phyloP scores from a whole-genome alignment of 1,140 invertebrate genomes.

The Trypoxylus dichotomus region DNA sequence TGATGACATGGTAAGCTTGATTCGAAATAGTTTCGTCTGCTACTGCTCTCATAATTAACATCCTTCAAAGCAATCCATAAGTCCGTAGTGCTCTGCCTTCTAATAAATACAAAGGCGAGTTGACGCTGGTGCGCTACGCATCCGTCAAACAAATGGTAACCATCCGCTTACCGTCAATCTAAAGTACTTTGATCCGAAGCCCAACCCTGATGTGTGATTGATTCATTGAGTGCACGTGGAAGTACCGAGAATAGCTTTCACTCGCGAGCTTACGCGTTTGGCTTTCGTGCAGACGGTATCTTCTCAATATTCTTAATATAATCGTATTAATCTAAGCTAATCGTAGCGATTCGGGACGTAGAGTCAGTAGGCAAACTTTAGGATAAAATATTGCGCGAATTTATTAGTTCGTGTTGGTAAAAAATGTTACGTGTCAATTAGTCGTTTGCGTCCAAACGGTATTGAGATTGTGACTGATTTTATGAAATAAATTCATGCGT shows the following conservation, averaged over 20 bases:
- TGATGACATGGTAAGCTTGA: not conserved
- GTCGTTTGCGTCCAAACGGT: not conserved
- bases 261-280: constrained; percentile 7
- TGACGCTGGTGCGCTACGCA: constrained; percentile 5
- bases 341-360: not conserved
- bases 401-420: not conserved
- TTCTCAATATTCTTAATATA: constrained; percentile 28
- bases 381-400: not conserved
- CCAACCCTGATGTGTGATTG: constrained; percentile 30
- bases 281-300: not conserved
- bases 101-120: constrained; percentile 12
- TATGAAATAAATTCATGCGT: not conserved
- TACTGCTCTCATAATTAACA: not conserved
- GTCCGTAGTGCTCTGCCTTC: not conserved
- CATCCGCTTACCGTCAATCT: constrained; percentile 33
- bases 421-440: not conserved
- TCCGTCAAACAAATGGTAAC: constrained; percentile 32
- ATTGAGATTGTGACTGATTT: not conserved
- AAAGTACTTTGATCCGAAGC: constrained; percentile 32
- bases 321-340: constrained; percentile 28
- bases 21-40: not conserved
- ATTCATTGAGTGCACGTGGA: constrained; percentile 33
- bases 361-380: not conserved
- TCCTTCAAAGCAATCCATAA: not conserved
- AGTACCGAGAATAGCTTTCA: constrained; percentile 27